These are phyloP conservation scores for Hydriomena furcata DNA, from an alignment of 2,888 invertebrate genomes.

Conservation along the genomic window DNA sequence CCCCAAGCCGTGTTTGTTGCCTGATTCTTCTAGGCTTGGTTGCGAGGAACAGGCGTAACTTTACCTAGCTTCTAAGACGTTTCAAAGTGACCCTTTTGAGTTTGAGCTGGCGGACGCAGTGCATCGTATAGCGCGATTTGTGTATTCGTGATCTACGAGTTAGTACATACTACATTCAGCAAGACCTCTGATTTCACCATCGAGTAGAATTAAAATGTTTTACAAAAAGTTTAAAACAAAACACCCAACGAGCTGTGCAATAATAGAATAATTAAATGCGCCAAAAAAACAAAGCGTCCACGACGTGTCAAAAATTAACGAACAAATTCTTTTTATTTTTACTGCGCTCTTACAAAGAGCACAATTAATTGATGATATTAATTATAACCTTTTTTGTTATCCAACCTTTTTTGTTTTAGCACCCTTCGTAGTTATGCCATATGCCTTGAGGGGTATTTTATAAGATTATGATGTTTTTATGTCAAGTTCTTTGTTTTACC, in stretches of 20 bases:
- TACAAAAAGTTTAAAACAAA: background rate
- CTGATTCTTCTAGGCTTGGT: no score
- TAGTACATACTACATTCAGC: no score
- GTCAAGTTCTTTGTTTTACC: no score
- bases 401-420: slow-evolving; percentile 62
- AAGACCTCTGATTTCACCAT: no score
- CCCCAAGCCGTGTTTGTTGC: no score
- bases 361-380: slow-evolving; percentile 77
- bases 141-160: no score
- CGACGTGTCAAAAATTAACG: slow-evolving; percentile 14
- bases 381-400: slow-evolving; percentile 73
- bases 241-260: background rate
- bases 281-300: slow-evolving; percentile 14
- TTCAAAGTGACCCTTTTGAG: no score
- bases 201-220: background rate
- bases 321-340: slow-evolving; percentile 27
- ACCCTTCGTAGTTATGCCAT: slow-evolving; percentile 19
- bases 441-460: slow-evolving; percentile 13
- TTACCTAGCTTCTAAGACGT: no score
- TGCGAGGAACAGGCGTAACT: no score
- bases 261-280: slow-evolving; percentile 4
- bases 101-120: no score
- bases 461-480: no score
- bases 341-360: slow-evolving; percentile 54
- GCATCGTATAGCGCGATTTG: no score